Evolutionary conservation across 2,888 invertebrate genomes (phyloP), one percentile per base, ranked within the genome.

Genomic region (Baccha elongata): DNA sequence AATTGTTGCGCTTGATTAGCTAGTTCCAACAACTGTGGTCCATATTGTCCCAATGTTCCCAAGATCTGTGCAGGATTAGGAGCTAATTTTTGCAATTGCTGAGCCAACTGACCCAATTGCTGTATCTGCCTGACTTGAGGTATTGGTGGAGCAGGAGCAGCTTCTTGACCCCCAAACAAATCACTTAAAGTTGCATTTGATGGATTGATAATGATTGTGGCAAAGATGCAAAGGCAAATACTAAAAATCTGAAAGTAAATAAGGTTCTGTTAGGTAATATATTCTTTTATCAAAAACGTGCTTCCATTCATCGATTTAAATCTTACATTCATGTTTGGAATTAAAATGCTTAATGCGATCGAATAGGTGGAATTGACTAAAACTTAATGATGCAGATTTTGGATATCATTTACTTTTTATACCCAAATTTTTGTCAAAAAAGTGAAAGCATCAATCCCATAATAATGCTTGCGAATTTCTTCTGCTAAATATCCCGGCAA

Each of bases 281-380:
- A 6, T 21, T 32, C 13, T 15, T 35, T 6, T 17, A 2, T 17
- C n/a, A 19, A 7, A 37, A 19, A 6, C n/a, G 5, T 29, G 5
- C n/a, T n/a, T n/a, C n/a, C n/a, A n/a, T n/a, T n/a, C n/a, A n/a
- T n/a, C 2, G 8, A 58, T 4, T 19, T 15, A 55, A 13, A 44
- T 3, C 19, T 11, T 58, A 80, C 79, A 68, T 74, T 80, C 79
- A 80, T 80, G 48, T 64, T 73, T 74, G 64, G 13, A 48, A 37
- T 29, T 44, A 42, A n/a, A 62, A n/a, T 8, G 40, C 32, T 50
- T 80, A 48, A 50, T 69, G 35, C 50, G 79, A 35, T 50, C 37
- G 19, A 46, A 50, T 35, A 50, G 40, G 26, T 55, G 48, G 42
- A 42, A 42, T 55, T 64, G 74, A 55, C 68, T 50, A 44, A 37